These are phyloP conservation scores for Pachycephala philippinensis DNA, from an alignment of 2,113 vertebrate genomes.

Conservation along the genomic window DNA sequence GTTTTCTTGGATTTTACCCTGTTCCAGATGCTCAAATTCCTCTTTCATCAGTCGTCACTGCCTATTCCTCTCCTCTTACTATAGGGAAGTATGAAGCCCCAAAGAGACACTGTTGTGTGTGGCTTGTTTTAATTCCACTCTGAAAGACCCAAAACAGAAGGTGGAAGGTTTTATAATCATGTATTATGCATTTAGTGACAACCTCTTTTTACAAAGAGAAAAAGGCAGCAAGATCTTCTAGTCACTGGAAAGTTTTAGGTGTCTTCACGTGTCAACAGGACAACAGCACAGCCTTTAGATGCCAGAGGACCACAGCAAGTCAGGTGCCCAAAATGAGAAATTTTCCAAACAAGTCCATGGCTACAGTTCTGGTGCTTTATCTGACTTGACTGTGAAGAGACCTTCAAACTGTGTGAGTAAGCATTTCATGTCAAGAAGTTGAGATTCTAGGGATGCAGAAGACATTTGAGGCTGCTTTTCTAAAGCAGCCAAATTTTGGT, in stretches of 20 bases:
- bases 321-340: not conserved
- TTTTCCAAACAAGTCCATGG: not conserved
- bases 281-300: not conserved
- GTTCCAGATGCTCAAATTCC: slow-evolving; percentile 10
- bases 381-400: not conserved
- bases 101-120: not conserved
- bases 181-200: not conserved
- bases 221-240: not conserved
- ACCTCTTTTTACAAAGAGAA: not conserved
- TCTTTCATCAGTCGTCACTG: not conserved
- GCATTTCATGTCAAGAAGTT: not conserved
- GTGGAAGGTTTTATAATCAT: not conserved
- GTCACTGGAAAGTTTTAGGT: not conserved
- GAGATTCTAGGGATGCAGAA: not conserved
- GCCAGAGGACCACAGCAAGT: not conserved
- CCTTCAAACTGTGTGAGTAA: not conserved
- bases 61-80: not conserved
- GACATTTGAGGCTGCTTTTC: not conserved
- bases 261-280: fast-evolving
- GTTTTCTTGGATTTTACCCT: not conserved
- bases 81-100: not conserved
- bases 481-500: not conserved
- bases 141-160: not conserved
- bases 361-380: not conserved
- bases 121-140: not conserved